Evolutionary conservation across 1,140 invertebrate genomes (phyloP).

Genomic region (Contarinia nasturtii): DNA sequence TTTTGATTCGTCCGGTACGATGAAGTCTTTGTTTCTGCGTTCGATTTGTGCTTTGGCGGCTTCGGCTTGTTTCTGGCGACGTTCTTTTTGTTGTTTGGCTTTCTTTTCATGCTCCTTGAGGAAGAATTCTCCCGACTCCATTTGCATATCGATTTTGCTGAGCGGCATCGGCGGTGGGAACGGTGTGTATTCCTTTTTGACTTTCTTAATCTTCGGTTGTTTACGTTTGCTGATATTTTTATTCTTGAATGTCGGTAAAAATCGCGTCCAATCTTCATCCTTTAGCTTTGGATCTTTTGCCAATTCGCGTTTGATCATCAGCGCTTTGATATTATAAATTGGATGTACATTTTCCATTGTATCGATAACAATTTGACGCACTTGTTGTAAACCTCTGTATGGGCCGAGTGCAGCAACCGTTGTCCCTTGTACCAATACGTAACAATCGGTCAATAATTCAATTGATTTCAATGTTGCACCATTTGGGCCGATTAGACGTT

Average conservation of each 20-base stretch:
- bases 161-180: slow-evolving; percentile 89
- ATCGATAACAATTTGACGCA: slow-evolving; percentile 82
- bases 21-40: slow-evolving; percentile 57
- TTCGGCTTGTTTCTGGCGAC: slow-evolving; percentile 50
- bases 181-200: slow-evolving; percentile 88
- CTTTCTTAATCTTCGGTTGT: slow-evolving; percentile 64
- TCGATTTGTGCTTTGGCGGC: slow-evolving; percentile 53
- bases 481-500: slow-evolving; percentile 89
- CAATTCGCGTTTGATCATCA: slow-evolving; percentile 96
- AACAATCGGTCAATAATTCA: slow-evolving; percentile 94
- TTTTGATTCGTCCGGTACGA: slow-evolving; percentile 52
- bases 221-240: slow-evolving; percentile 77
- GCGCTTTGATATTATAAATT: slow-evolving; percentile 95
- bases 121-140: slow-evolving; percentile 95
- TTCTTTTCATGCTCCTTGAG: slow-evolving; percentile 66
- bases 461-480: slow-evolving; percentile 95
- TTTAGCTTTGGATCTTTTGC: slow-evolving; percentile 78
- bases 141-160: slow-evolving; percentile 83
- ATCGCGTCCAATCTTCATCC: slow-evolving; percentile 94
- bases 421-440: slow-evolving; percentile 91
- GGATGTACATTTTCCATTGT: slow-evolving; percentile 99
- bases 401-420: slow-evolving; percentile 95
- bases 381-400: slow-evolving; percentile 84
- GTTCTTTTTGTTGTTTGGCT: slow-evolving; percentile 49
- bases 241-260: slow-evolving; percentile 87